These are phyloP conservation scores for Dasypolia templi DNA, from an alignment of 2,888 invertebrate species.

Conservation along the genomic window DNA sequence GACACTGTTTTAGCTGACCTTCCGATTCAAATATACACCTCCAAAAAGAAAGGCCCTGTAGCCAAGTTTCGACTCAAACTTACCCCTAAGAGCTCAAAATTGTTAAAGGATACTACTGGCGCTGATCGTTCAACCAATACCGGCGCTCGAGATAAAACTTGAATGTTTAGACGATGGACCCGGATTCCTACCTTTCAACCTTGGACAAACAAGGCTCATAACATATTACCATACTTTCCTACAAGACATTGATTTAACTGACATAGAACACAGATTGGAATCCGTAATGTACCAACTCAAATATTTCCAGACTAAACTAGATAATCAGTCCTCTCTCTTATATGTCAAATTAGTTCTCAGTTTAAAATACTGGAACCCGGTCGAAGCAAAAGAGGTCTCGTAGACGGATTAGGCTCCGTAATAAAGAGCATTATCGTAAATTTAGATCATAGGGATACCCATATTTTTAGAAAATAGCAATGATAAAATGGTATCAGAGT, in stretches of 20 bases:
- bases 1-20: conserved; percentile 6
- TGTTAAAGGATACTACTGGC: no score
- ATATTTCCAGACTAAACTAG: not conserved
- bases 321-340: not conserved
- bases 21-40: no score
- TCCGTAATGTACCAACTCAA: not conserved
- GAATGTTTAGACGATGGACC: no score
- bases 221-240: conserved; percentile 27
- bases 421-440: conserved; percentile 23
- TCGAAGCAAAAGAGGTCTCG: not conserved
- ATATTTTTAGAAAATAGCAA: conserved; percentile 5
- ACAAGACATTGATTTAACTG: conserved; percentile 4
- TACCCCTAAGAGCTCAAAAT: no score
- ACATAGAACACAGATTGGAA: not conserved
- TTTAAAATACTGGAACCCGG: not conserved
- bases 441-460: conserved; percentile 5
- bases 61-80: no score
- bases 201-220: no score
- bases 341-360: not conserved
- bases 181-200: no score
- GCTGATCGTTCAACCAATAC: no score
- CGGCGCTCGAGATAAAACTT: no score
- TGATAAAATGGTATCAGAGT: not conserved
- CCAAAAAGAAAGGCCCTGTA: no score
- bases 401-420: conserved; percentile 21